Conservation (phyloP, 2,888 invertebrate species). For the Gordius sp. region DNA sequence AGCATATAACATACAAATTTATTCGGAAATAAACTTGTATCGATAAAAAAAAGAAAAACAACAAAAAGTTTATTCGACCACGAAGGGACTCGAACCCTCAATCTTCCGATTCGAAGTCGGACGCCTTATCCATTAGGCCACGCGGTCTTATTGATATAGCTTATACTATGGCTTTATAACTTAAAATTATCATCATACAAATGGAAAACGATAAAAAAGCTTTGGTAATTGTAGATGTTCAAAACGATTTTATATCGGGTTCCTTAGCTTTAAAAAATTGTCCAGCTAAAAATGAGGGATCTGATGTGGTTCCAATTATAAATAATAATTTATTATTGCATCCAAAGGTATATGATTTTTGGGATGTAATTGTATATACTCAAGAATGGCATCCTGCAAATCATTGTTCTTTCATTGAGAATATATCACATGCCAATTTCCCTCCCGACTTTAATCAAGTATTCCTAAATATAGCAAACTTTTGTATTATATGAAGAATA, state of each 20-base stretch:
- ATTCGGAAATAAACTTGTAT: too few species aligned
- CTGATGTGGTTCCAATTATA: conserved; percentile 66
- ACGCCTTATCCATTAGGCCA: conserved; percentile 20
- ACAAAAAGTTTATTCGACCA: conserved; percentile 13
- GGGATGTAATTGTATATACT: conserved; percentile 68
- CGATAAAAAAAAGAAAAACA: background rate
- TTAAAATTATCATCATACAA: background rate
- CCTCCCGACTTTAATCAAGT: background rate
- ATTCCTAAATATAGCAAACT: background rate
- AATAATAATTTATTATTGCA: conserved; percentile 46
- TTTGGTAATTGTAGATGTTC: conserved; percentile 74
- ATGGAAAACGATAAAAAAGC: conserved; percentile 31
- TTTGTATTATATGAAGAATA: background rate
- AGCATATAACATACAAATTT: too few species aligned
- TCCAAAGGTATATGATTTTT: conserved; percentile 26
- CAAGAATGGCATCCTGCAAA: conserved; percentile 87
- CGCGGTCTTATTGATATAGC: conserved; percentile 11
- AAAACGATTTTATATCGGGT: conserved; percentile 87
- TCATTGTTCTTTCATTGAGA: conserved; percentile 84
- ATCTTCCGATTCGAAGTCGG: conserved; percentile 20
- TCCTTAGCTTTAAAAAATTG: conserved; percentile 71
- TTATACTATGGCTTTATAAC: background rate
- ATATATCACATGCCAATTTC: conserved; percentile 34
- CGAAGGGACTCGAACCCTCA: conserved; percentile 20
- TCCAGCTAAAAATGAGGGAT: conserved; percentile 63